A percentile compares a stretch with the other conserved stretches of the same genome.
Evolutionary conservation across 2,797 vertebrate genomes (phyloP).

Genomic region (Scarus forsteni): DNA sequence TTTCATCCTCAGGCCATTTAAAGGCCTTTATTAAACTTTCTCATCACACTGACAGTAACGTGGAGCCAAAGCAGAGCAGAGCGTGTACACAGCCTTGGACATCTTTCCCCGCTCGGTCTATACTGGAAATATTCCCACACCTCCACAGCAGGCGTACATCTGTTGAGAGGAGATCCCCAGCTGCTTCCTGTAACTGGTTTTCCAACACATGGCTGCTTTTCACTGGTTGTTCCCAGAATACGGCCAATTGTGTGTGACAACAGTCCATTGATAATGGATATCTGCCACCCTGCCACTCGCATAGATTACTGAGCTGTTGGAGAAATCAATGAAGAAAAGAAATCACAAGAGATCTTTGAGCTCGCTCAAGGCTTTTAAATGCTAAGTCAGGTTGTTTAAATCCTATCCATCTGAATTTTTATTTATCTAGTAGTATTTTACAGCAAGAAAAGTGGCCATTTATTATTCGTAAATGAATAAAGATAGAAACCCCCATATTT

Average conservation of each 20-base stretch:
- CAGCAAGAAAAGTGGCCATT: too few species aligned
- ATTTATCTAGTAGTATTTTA: neutral
- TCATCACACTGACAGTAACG: neutral
- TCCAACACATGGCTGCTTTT: slow-evolving; percentile 45
- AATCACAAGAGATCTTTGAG: slow-evolving; percentile 39
- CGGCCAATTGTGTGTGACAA: slow-evolving; percentile 64
- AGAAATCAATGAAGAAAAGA: slow-evolving; percentile 52
- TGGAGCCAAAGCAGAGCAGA: neutral
- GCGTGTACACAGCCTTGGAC: slow-evolving; percentile 5
- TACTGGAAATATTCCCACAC: slow-evolving; percentile 41
- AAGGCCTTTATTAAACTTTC: neutral
- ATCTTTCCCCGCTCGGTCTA: slow-evolving; percentile 5
- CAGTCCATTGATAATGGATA: slow-evolving; percentile 60
- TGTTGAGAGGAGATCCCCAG: slow-evolving; percentile 62
- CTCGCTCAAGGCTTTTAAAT: slow-evolving; percentile 27
- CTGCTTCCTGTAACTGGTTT: slow-evolving; percentile 55
- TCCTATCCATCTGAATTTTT: slow-evolving; percentile 2
- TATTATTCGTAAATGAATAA: too few species aligned
- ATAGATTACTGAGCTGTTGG: slow-evolving; percentile 50
- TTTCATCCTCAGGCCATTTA: neutral
- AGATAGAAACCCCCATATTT: too few species aligned
- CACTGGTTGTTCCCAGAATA: slow-evolving; percentile 46
- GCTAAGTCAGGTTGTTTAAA: slow-evolving; percentile 8
- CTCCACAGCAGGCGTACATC: slow-evolving; percentile 59
- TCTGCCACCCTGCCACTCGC: slow-evolving; percentile 31